Evolutionary conservation across 1,140 invertebrate genomes (phyloP), one percentile per base, ranked within the genome.

Genomic region (Drosophila sucinea): DNA sequence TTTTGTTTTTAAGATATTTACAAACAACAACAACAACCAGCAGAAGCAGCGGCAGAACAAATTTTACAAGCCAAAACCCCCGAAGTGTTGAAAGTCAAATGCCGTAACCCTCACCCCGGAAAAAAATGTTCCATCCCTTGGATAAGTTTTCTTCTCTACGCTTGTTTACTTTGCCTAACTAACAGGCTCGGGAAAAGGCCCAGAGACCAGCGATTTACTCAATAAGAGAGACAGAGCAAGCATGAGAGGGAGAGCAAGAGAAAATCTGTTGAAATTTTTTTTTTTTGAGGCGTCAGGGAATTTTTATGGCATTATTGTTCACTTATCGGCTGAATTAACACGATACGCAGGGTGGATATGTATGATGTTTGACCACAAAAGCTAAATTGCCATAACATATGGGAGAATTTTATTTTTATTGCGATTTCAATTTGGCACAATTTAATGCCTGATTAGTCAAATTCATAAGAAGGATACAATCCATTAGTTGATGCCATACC

Each of bases 261-360:
- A 58, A 70, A 77, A 77, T 79, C 73, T 77, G 71, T 75, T 79
- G 57, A 73, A 82, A 81, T 77, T 81, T 84, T 38, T 38, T 11
- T 38, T 38, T 38, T 11, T 44, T 67, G 41, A 40, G 72, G 58
- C 63, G 68, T 71, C 47, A 65, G 61, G 23, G 51, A 54, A 63
- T 73, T 73, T 77, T 66, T 70, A 77, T 73, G 79, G 76, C 65
- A 89, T 87, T 87, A 90, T 89, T 89, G 84, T 81, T 73, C 84
- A 89, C 79, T 87, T 87, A 87, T 87, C 84, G 80, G 84, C 65
- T 87, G 83, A 87, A 87, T 84, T 84, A 84, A 78, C 81, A 83
- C 80, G 81, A 66, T 25, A 55, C 17, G 74, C 65, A 62, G 77
- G 84, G 68, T 55, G 63, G 60, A 70, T 65, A 25, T 51, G 27